Evolutionary conservation across 1,140 invertebrate species (phyloP).

Genomic region (Diuraphis noxia): DNA sequence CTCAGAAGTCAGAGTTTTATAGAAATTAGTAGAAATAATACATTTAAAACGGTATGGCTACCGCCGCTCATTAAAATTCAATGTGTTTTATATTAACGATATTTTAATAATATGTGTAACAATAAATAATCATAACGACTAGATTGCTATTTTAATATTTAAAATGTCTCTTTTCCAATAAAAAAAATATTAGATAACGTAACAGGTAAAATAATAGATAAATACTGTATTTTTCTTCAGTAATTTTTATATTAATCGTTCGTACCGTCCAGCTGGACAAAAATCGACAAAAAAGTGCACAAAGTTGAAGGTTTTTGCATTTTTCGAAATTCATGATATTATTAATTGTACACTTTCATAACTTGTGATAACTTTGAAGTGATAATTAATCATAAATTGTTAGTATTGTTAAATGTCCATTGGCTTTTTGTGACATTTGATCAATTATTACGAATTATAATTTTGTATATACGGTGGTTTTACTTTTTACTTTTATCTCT

Average conservation of each 20-base stretch:
- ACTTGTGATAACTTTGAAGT: neutral
- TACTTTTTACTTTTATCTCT: neutral
- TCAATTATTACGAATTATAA: neutral
- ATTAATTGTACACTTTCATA: neutral
- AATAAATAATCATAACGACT: neutral
- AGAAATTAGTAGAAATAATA: neutral
- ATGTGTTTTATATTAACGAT: neutral
- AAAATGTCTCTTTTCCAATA: neutral
- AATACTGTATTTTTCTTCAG: neutral
- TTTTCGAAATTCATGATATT: neutral
- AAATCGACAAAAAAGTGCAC: neutral
- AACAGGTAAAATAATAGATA: neutral
- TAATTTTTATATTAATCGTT: neutral
- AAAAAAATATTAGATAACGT: neutral
- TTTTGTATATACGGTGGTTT: conserved; percentile 1
- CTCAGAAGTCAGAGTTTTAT: neutral
- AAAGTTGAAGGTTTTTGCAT: neutral
- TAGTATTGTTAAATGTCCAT: neutral
- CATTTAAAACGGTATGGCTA: neutral
- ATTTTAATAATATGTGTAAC: neutral
- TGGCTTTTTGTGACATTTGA: neutral
- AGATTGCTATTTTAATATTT: neutral
- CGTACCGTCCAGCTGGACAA: too few species aligned
- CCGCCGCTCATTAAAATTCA: neutral
- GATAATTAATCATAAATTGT: neutral